phyloP scores from a whole-genome alignment of 2,888 invertebrate genomes.

The Acleris emargana region DNA sequence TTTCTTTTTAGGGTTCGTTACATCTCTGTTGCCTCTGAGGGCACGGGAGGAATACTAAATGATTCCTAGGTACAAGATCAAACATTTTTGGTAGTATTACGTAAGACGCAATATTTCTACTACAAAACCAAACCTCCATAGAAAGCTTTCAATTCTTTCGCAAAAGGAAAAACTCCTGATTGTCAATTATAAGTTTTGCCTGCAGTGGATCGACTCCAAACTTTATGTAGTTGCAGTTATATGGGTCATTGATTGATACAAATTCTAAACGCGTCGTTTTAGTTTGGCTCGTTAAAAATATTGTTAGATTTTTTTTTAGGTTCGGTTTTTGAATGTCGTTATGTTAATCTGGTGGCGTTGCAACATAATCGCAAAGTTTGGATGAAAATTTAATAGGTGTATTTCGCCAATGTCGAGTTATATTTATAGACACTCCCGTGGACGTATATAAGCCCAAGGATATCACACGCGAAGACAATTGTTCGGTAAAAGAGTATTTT shows the following conservation, averaged over 20 bases:
- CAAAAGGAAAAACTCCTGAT: background rate
- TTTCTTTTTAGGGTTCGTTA: constrained; percentile 53
- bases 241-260: background rate
- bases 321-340: too few relatives aligned
- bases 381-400: too few relatives aligned
- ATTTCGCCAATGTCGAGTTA: too few relatives aligned
- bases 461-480: too few relatives aligned
- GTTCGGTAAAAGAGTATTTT: too few relatives aligned
- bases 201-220: background rate
- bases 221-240: background rate
- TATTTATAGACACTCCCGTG: too few relatives aligned
- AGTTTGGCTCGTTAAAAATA: background rate
- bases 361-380: too few relatives aligned
- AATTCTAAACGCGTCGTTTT: background rate
- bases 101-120: background rate
- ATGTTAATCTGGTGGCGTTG: too few relatives aligned
- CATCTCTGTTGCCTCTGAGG: constrained; percentile 42
- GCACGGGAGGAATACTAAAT: constrained; percentile 41
- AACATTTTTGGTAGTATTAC: constrained; percentile 1
- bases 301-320: too few relatives aligned
- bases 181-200: background rate
- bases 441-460: too few relatives aligned
- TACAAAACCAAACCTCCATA: background rate
- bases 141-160: background rate
- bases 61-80: constrained; percentile 10